Evolutionary conservation across 35 echinoderm and acorn worm species (phyloP), one percentile per base, ranked within the genome.

Genomic region (Nesometra sesokonis): DNA sequence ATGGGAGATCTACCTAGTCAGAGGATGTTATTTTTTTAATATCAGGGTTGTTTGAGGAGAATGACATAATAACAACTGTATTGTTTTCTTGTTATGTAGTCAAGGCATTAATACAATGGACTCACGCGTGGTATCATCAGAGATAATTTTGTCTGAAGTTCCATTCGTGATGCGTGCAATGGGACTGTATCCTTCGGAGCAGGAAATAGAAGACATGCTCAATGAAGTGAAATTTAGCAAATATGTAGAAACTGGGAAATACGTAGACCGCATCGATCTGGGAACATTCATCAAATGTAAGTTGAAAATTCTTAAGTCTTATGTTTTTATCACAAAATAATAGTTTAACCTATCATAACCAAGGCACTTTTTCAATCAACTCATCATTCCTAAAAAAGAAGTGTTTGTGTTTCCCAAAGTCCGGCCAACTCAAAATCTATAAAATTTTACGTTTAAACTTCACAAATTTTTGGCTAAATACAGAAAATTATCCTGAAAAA

Each of bases 131-230:
- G 93, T 99, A n/a, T 94, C 96, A 32, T 86, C 82, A 0, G 35
- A 87, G 27, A 99, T 99, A 34, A 87, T 88, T 0, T 77, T 99
- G 17, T 94, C 90, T 35, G 96, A 99, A 84, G 91, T 99, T 32
- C 93, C 96, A 5, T 99, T 94, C 77, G 96, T 99, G 31, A 99
- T 99, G 96, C n/a, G 96, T 39, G 96, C 96, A 15, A 91, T 99
- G 90, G 96, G 96, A 11, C 90, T 94, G 52, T 99, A 99, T 46
- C 96, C 96, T 0, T 94, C 93, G 23, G 96, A 99, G 32, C 96
- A 99, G 81, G 96, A 99, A 83, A 86, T 99, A 17, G 96, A 99
- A 33, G 96, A 99, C 57, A 99, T 99, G 96, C 57, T 90, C 31
- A 99, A 94, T 37, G 96, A 99, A 57, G 87, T 99, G 85, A 99